These are phyloP conservation scores for Neoascia interrupta DNA, from an alignment of 2,888 invertebrate species.

Conservation along the genomic window DNA sequence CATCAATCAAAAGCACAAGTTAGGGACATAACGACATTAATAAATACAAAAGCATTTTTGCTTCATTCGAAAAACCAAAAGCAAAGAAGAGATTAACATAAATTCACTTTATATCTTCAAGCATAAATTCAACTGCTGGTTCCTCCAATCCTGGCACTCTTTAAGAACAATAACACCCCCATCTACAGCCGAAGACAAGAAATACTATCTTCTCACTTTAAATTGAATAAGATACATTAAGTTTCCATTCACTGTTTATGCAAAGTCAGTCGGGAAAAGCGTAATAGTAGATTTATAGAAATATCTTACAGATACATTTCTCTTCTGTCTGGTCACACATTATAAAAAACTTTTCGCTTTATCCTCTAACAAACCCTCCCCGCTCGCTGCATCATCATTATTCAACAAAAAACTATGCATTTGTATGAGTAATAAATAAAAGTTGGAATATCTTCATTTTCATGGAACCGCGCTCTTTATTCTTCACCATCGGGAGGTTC, in stretches of 20 bases:
- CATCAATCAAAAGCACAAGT: background rate
- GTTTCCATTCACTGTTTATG: conserved; percentile 56
- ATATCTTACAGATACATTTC: conserved; percentile 35
- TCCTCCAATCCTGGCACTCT: too few relatives aligned
- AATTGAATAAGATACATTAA: conserved; percentile 61
- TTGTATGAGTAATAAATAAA: conserved; percentile 64
- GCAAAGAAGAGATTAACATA: conserved; percentile 8
- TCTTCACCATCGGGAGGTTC: background rate
- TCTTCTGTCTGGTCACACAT: conserved; percentile 13
- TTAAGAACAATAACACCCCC: conserved; percentile 7
- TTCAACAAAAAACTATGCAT: conserved; percentile 37
- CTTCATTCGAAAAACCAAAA: conserved; percentile 22
- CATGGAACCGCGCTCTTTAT: conserved; percentile 11
- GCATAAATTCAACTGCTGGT: conserved; percentile 56
- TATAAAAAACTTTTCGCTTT: conserved; percentile 36
- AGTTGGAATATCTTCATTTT: conserved; percentile 53
- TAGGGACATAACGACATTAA: conserved; percentile 7
- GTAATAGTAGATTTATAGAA: conserved; percentile 46
- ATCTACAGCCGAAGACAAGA: conserved; percentile 11
- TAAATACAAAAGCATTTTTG: conserved; percentile 32
- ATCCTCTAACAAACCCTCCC: background rate
- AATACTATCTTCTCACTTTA: conserved; percentile 48
- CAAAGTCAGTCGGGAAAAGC: conserved; percentile 53
- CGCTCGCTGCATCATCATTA: background rate
- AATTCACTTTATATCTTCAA: conserved; percentile 43